phyloP scores from a whole-genome alignment of 2,888 invertebrate species.

The Callyntrura guangdongensis region DNA sequence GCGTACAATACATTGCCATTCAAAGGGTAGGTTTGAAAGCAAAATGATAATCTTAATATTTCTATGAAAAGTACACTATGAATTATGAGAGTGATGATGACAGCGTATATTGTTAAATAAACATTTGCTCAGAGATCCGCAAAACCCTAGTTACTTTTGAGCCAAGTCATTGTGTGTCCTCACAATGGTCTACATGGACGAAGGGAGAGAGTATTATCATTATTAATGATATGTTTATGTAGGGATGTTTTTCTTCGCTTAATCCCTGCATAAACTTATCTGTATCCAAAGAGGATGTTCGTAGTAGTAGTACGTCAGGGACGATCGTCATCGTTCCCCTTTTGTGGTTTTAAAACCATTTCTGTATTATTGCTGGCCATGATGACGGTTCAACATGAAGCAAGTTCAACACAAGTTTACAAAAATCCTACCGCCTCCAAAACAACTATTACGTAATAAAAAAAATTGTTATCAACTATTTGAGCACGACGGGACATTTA shows the following conservation, averaged over 20 bases:
- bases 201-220: conserved; percentile 64
- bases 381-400: background rate
- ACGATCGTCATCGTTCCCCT: conserved; percentile 15
- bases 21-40: conserved; percentile 39
- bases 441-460: conserved; percentile 8
- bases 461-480: conserved; percentile 42
- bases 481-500: conserved; percentile 9
- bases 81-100: conserved; percentile 63
- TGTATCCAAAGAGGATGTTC: background rate
- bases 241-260: conserved; percentile 72
- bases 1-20: background rate
- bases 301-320: conserved; percentile 5
- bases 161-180: conserved; percentile 67
- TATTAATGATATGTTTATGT: conserved; percentile 79
- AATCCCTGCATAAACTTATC: conserved; percentile 41
- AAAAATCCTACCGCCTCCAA: background rate
- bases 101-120: conserved; percentile 75
- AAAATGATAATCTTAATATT: conserved; percentile 27
- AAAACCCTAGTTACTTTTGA: conserved; percentile 73
- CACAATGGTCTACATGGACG: conserved; percentile 40
- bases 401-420: conserved; percentile 15
- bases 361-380: conserved; percentile 9
- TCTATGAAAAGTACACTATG: conserved; percentile 49
- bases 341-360: conserved; percentile 45
- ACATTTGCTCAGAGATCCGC: conserved; percentile 78